Evolutionary conservation across 2,113 vertebrate genomes (phyloP).

Genomic region (Stictonetta naevosa): DNA sequence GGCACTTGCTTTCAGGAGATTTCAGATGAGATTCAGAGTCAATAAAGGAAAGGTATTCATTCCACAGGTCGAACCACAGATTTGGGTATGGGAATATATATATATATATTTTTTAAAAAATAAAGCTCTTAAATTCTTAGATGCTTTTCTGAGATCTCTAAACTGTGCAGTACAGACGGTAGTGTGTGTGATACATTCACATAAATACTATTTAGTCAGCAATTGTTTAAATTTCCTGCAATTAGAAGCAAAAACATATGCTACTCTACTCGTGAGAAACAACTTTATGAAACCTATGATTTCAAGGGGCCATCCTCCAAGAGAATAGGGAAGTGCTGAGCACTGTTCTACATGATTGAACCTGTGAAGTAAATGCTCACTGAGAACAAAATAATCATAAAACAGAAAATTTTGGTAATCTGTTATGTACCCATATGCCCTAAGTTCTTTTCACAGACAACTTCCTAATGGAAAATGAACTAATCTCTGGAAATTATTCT

Average conservation of each 20-base stretch:
- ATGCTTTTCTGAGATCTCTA: background rate
- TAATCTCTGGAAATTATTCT: background rate
- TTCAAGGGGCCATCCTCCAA: background rate
- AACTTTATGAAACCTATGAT: background rate
- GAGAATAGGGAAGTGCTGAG: background rate
- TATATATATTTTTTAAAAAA: too few relatives aligned
- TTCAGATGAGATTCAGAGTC: background rate
- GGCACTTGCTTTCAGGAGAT: background rate
- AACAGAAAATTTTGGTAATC: background rate
- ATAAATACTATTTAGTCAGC: background rate
- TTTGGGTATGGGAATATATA: background rate
- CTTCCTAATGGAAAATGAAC: conserved; percentile 26
- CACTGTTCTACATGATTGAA: background rate
- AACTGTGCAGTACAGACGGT: background rate
- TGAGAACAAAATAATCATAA: background rate
- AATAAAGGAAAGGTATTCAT: background rate
- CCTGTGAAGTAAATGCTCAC: background rate
- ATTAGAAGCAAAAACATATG: background rate
- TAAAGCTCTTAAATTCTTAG: background rate
- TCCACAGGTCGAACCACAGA: background rate
- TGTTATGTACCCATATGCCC: background rate
- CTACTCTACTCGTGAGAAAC: background rate
- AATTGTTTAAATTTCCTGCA: background rate
- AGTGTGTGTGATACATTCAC: background rate
- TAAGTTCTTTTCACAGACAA: background rate